Base-by-base conservation (phyloP, 1,140 invertebrate genomes). In the Theocolax elegans region DNA sequence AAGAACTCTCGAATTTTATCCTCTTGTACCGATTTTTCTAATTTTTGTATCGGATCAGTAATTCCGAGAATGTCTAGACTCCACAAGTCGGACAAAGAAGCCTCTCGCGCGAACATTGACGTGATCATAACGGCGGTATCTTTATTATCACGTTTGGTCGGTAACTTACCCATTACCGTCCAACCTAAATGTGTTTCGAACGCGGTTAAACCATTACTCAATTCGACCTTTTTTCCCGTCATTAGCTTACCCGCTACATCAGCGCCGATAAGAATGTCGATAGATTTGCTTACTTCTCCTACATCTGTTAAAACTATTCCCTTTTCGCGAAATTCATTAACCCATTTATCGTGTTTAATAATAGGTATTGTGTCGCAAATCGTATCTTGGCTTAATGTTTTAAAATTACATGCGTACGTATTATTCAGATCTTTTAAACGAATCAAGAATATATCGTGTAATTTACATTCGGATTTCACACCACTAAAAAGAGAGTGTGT, bases 31-130 rank as follows among this genome's bases (percentile, higher is more conserved):
- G 72, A 17, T 29, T 53, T 54, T 35, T 72, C 58, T 54, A 63
- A 64, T 44, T 74, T 79, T 69, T 78, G 71, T 15, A 68, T 62
- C 0, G 80, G 80, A 68, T 86, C 80, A 10, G 8, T 51, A 35
- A 85, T 84, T 23, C 82, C 83, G 6, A 85, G 23, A 21, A 75
- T 71, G 56, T 85, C 83, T 27, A 86, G 65, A 13, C 44, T 53
- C 80, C 84, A 86, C n/a, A 86, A 75, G 27, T 84, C 75, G 0
- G 69, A 63, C n/a, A n/a, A n/a, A n/a, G n/a, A n/a, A n/a, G n/a
- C n/a, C n/a, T 38, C 13, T 38, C 35, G 35, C 6, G 13, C 35
- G 35, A 23, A 83, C 54, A 10, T 72, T 42, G 1, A 66, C 69
- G 80, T 72, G 1, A 72, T 19, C 21, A 51, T 15, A 21, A 12